Percentiles rank a stretch among this genome's conserved stretches.
Conservation (phyloP, 2,888 invertebrate genomes). For the Cactoblastis cactorum region DNA sequence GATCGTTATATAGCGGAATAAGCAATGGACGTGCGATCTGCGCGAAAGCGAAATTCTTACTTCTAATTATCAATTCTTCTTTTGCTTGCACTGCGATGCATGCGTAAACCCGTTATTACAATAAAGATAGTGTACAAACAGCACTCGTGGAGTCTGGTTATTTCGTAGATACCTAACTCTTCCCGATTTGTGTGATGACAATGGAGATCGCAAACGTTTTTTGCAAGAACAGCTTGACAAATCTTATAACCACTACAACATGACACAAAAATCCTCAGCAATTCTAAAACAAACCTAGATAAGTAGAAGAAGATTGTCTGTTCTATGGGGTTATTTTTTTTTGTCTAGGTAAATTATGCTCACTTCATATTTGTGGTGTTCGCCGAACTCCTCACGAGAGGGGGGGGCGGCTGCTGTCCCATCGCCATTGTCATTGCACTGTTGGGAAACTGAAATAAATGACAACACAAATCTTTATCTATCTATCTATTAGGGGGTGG, state of each 20-base stretch:
- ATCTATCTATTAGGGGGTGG: too few relatives aligned
- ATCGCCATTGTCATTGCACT: conserved; percentile 76
- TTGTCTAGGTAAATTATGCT: conserved; percentile 37
- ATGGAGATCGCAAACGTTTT: conserved; percentile 33
- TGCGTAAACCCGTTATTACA: too few relatives aligned
- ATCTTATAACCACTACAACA: neutral
- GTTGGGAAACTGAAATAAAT: conserved; percentile 75
- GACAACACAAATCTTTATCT: conserved; percentile 50
- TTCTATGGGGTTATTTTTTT: conserved; percentile 17
- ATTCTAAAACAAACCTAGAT: conserved; percentile 16
- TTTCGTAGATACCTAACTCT: too few relatives aligned
- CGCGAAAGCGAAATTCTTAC: too few relatives aligned
- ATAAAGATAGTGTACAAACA: too few relatives aligned
- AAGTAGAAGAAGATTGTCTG: conserved; percentile 16
- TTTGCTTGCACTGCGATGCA: too few relatives aligned
- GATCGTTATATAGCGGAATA: too few relatives aligned
- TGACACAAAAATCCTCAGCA: neutral
- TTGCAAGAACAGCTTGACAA: conserved; percentile 31
- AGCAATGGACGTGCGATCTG: too few relatives aligned
- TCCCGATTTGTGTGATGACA: conserved; percentile 63
- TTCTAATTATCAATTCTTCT: too few relatives aligned
- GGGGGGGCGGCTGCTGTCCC: conserved; percentile 76
- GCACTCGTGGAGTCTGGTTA: too few relatives aligned
- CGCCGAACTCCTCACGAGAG: conserved; percentile 76
- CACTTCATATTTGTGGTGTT: conserved; percentile 76